These are phyloP conservation scores for Brotula barbata DNA, from an alignment of 2,797 vertebrate species.

Conservation along the genomic window DNA sequence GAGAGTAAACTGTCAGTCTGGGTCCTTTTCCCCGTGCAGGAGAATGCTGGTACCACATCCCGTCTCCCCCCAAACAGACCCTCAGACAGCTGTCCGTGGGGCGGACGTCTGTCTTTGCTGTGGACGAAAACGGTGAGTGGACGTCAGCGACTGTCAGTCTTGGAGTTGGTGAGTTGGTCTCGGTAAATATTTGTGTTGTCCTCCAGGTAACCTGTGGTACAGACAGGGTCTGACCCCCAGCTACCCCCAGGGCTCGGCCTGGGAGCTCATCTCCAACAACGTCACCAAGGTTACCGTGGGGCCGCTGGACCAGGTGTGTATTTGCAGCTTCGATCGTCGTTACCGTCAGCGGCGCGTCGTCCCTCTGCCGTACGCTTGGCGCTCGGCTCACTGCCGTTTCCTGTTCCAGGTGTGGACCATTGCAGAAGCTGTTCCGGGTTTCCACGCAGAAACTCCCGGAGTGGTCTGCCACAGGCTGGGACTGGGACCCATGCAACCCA, in stretches of 20 bases:
- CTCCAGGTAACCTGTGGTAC: constrained; percentile 92
- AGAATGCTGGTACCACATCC: constrained; percentile 96
- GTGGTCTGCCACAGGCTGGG: constrained; percentile 88
- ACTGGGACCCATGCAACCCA: constrained; percentile 88
- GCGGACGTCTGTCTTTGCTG: constrained; percentile 87
- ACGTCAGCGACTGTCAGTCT: too few relatives aligned
- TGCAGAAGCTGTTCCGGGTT: constrained; percentile 90
- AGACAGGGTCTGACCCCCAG: constrained; percentile 92
- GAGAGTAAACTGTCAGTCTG: too few relatives aligned
- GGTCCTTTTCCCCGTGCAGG: constrained; percentile 70
- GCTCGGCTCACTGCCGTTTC: not conserved
- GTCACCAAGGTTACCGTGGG: constrained; percentile 91
- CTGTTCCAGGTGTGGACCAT: constrained; percentile 90
- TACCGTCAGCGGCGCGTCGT: too few relatives aligned
- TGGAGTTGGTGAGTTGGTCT: too few relatives aligned
- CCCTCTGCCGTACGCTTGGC: not conserved
- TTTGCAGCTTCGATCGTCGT: too few relatives aligned
- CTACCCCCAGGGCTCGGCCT: constrained; percentile 93
- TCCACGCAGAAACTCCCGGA: constrained; percentile 85
- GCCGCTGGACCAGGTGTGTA: constrained; percentile 91
- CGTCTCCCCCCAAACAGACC: constrained; percentile 88
- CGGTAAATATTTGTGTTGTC: too few relatives aligned
- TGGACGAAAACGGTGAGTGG: constrained; percentile 90
- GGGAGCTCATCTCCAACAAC: constrained; percentile 95
- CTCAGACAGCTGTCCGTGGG: constrained; percentile 93